Conservation (phyloP, 2,888 invertebrate genomes). For the Adelognathus sp. region DNA sequence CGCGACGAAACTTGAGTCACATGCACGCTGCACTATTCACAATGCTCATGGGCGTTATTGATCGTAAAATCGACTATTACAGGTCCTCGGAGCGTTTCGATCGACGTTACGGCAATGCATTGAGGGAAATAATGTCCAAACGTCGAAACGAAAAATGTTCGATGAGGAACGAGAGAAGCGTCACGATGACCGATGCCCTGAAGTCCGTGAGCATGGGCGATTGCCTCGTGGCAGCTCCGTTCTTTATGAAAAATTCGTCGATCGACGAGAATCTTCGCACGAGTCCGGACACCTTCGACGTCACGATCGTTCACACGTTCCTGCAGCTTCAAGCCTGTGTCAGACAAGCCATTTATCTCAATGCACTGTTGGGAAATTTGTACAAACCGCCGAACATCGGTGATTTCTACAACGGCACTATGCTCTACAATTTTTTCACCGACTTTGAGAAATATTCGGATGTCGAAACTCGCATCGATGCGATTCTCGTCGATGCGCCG, state of each 20-base stretch:
- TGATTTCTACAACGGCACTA: slow-evolving; percentile 88
- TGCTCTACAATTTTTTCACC: slow-evolving; percentile 88
- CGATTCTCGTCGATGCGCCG: slow-evolving; percentile 73
- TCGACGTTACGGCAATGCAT: slow-evolving; percentile 80
- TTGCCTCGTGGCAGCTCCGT: slow-evolving; percentile 84
- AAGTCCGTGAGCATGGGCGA: slow-evolving; percentile 83
- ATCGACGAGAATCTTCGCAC: slow-evolving; percentile 83
- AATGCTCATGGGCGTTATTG: slow-evolving; percentile 84
- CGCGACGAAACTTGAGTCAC: slow-evolving; percentile 80
- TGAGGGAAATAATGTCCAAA: slow-evolving; percentile 73
- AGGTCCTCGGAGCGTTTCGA: slow-evolving; percentile 82
- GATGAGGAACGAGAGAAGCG: neutral
- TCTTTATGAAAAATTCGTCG: slow-evolving; percentile 84
- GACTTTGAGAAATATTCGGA: slow-evolving; percentile 84
- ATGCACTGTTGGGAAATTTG: slow-evolving; percentile 85
- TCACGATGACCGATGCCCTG: slow-evolving; percentile 80
- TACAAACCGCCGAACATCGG: slow-evolving; percentile 84
- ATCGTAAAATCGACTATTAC: slow-evolving; percentile 83
- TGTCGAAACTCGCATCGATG: slow-evolving; percentile 82
- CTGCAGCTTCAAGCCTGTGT: slow-evolving; percentile 87
- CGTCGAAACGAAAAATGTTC: slow-evolving; percentile 24
- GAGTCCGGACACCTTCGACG: slow-evolving; percentile 83
- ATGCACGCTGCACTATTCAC: slow-evolving; percentile 84
- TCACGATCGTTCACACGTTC: slow-evolving; percentile 84
- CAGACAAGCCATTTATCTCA: slow-evolving; percentile 84